Evolutionary conservation across 2,113 vertebrate species (phyloP).

Genomic region (Hymenochirus boettgeri): DNA sequence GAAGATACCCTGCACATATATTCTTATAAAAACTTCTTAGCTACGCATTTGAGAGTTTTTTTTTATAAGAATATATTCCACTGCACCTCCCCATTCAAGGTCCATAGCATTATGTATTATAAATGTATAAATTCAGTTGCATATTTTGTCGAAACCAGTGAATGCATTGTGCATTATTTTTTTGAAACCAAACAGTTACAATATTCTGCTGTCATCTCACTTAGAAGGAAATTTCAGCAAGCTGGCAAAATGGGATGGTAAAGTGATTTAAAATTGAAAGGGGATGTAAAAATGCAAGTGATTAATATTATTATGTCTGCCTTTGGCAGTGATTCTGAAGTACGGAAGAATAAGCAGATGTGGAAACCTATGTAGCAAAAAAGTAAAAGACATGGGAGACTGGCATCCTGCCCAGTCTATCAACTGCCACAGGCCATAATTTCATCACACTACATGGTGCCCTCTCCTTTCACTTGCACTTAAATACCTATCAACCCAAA

Average conservation of each 20-base stretch:
- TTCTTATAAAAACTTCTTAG: too few species aligned
- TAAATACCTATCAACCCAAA: neutral
- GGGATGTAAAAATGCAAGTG: neutral
- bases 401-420: conserved; percentile 21
- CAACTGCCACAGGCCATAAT: neutral
- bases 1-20: too few species aligned
- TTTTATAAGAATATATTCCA: too few species aligned
- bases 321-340: neutral
- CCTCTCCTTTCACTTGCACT: neutral
- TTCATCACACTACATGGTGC: neutral
- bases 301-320: neutral
- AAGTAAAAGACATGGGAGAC: neutral
- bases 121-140: too few species aligned
- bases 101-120: too few species aligned
- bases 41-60: too few species aligned
- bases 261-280: too few species aligned
- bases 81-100: too few species aligned
- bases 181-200: too few species aligned
- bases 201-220: neutral
- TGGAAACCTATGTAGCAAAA: neutral
- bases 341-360: neutral
- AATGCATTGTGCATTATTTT: too few species aligned
- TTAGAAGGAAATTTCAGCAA: neutral
- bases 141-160: too few species aligned
- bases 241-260: too few species aligned